Evolutionary conservation across 2,888 invertebrate species (phyloP).

Genomic region (Idaea aversata): DNA sequence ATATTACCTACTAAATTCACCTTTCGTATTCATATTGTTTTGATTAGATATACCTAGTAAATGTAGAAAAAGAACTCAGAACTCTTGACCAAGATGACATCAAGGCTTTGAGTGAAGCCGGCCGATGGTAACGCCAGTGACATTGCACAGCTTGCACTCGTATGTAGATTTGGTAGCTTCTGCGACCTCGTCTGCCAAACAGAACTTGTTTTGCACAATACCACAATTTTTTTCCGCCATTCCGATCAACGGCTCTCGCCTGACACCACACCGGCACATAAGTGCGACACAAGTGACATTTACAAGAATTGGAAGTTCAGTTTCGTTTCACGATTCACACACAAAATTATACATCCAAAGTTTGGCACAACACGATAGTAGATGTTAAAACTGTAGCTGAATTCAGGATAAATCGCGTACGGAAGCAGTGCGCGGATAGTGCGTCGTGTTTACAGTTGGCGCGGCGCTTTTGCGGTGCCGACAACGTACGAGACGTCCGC

Average conservation of each 20-base stretch:
- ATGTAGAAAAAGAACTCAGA: not conserved
- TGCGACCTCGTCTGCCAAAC: slow-evolving; percentile 48
- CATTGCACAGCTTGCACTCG: slow-evolving; percentile 23
- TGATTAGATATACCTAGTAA: not conserved
- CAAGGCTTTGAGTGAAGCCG: slow-evolving; percentile 36
- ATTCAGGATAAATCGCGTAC: slow-evolving; percentile 68
- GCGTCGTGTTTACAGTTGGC: slow-evolving; percentile 78
- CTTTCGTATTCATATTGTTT: not conserved
- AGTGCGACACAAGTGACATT: slow-evolving; percentile 63
- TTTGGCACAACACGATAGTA: slow-evolving; percentile 75
- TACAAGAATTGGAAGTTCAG: slow-evolving; percentile 67
- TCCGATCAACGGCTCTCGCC: slow-evolving; percentile 55
- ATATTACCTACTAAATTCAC: not conserved
- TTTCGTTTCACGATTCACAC: slow-evolving; percentile 58
- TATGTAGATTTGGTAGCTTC: slow-evolving; percentile 61
- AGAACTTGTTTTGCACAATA: slow-evolving; percentile 68
- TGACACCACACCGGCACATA: slow-evolving; percentile 66
- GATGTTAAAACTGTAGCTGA: slow-evolving; percentile 49
- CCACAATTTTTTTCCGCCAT: slow-evolving; percentile 64
- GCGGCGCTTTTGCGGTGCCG: slow-evolving; percentile 53
- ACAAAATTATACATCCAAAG: slow-evolving; percentile 49
- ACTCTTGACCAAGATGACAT: not conserved
- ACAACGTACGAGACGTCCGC: slow-evolving; percentile 41
- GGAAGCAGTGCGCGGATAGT: slow-evolving; percentile 67
- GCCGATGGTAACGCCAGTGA: slow-evolving; percentile 35